Conservation (phyloP, 2,888 invertebrate species). For the Zonitis immaculata region DNA sequence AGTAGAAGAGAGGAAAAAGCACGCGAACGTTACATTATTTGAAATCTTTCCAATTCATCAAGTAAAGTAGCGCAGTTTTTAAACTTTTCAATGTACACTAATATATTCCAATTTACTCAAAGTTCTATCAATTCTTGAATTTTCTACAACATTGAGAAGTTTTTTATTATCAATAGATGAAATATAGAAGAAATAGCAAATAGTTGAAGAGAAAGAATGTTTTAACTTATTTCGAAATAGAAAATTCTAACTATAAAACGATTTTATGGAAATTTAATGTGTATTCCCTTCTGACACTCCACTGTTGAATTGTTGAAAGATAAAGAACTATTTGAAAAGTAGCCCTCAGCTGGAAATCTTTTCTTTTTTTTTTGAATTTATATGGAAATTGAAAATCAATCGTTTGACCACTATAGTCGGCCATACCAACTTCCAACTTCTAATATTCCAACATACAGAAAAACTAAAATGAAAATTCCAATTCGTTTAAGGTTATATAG, state of each 20-base stretch:
- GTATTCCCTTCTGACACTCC: slow-evolving; percentile 34
- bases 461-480: neutral
- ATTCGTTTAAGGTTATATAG: too few species aligned
- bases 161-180: neutral
- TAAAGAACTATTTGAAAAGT: slow-evolving; percentile 35
- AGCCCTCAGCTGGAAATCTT: slow-evolving; percentile 34
- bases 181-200: too few species aligned
- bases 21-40: neutral
- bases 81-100: neutral
- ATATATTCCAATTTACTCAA: neutral
- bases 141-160: neutral
- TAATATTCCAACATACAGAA: too few species aligned
- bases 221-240: too few species aligned
- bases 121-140: neutral
- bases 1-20: neutral
- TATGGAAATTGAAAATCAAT: slow-evolving; percentile 47
- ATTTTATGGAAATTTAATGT: slow-evolving; percentile 23
- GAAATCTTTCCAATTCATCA: neutral
- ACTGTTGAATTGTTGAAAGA: slow-evolving; percentile 23
- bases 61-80: neutral
- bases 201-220: too few species aligned
- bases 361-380: slow-evolving; percentile 44
- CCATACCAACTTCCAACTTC: slow-evolving; percentile 32
- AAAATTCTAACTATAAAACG: slow-evolving; percentile 1
- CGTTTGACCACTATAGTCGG: slow-evolving; percentile 39